These are phyloP conservation scores for Ophioninae sp. DNA, from an alignment of 2,888 invertebrate species.

Conservation along the genomic window DNA sequence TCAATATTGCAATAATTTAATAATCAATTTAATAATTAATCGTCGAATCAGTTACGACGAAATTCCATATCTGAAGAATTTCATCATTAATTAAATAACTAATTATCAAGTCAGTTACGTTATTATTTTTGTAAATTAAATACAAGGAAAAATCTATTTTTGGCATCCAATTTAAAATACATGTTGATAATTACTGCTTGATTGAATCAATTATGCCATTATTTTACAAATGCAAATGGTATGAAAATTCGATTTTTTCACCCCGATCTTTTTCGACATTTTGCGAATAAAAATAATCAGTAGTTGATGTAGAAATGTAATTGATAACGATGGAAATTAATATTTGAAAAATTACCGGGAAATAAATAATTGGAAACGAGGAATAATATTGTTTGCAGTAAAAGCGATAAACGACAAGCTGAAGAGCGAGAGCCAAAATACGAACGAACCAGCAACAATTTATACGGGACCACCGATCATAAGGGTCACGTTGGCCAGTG, in stretches of 20 bases:
- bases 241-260: no score
- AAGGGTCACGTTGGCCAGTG: conserved; percentile 81
- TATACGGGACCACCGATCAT: conserved; percentile 80
- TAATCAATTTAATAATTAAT: no score
- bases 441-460: conserved; percentile 79
- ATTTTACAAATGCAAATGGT: no score
- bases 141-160: background rate
- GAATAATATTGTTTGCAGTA: conserved; percentile 67
- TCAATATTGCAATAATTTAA: no score
- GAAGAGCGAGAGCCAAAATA: conserved; percentile 76
- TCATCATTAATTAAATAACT: no score
- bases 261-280: background rate
- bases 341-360: background rate
- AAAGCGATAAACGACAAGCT: conserved; percentile 78
- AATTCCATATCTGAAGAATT: no score
- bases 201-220: no score
- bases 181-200: no score
- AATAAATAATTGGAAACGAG: background rate
- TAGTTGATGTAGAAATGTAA: background rate
- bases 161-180: background rate
- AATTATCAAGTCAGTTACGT: conserved; percentile 50
- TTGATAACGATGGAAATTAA: background rate
- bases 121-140: background rate
- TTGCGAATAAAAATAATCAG: background rate
- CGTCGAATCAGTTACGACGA: no score